Conservation (phyloP, 2,113 vertebrate species). For the Numenius arquata region DNA sequence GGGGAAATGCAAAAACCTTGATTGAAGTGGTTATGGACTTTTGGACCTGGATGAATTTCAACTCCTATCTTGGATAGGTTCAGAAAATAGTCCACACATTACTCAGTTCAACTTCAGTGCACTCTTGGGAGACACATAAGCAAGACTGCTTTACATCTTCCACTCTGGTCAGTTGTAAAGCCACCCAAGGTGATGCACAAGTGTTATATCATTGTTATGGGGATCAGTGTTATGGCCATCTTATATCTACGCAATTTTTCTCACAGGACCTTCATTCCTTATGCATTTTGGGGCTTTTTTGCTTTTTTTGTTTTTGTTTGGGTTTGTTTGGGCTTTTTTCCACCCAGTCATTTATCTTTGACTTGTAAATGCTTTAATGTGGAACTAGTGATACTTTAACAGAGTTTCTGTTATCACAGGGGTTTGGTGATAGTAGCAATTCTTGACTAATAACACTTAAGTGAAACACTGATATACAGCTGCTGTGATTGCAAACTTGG, state of each 20-base stretch:
- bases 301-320: neutral
- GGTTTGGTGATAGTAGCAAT: neutral
- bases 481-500: neutral
- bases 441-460: neutral
- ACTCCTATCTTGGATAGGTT: neutral
- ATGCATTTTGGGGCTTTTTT: neutral
- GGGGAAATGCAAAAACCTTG: neutral
- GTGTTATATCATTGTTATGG: neutral
- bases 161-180: neutral
- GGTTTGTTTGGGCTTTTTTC: neutral
- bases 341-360: neutral
- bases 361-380: neutral
- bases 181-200: neutral
- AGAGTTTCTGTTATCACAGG: neutral
- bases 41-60: neutral
- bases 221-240: neutral
- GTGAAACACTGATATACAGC: neutral
- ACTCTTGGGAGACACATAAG: neutral
- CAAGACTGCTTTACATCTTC: neutral
- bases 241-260: neutral
- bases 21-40: neutral
- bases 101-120: neutral
- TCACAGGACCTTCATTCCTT: neutral
- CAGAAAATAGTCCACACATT: constrained; percentile 17
- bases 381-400: neutral